Evolutionary conservation across 1,140 invertebrate species (phyloP).

Genomic region (Bacillus rossius): DNA sequence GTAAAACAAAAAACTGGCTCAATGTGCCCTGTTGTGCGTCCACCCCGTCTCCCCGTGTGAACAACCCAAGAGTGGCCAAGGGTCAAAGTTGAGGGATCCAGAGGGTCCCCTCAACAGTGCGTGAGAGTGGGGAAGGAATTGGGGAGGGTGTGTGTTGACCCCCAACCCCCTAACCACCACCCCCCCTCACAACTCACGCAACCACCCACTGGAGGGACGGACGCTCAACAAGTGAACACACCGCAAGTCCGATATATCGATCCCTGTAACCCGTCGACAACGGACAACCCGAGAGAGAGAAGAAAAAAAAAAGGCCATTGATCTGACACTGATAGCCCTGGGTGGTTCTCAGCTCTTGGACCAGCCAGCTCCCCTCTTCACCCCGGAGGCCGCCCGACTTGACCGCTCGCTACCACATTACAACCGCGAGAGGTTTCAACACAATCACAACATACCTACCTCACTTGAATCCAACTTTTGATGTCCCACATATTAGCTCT

Average conservation of each 20-base stretch:
- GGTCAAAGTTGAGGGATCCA: not conserved
- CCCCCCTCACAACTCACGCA: not conserved
- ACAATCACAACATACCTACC: too few species aligned
- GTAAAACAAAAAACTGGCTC: too few species aligned
- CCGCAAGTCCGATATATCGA: conserved; percentile 6
- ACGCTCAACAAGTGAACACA: conserved; percentile 11
- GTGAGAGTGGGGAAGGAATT: not conserved
- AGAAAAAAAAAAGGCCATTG: conserved; percentile 13
- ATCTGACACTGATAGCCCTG: conserved; percentile 13
- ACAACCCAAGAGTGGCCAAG: not conserved
- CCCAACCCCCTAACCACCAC: too few species aligned
- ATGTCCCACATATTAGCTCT: too few species aligned
- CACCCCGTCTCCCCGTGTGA: too few species aligned
- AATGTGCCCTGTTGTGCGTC: too few species aligned
- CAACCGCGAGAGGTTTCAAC: too few species aligned
- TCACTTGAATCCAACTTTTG: too few species aligned
- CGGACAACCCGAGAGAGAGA: conserved; percentile 3
- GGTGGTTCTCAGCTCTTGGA: not conserved
- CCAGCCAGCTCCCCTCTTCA: too few species aligned
- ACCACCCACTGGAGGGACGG: not conserved
- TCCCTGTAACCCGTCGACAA: not conserved
- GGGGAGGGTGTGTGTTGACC: not conserved
- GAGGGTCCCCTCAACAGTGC: not conserved
- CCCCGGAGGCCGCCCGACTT: too few species aligned
- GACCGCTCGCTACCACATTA: too few species aligned